phyloP scores from a whole-genome alignment of 2,888 invertebrate species.

The Scaptomyza parva region DNA sequence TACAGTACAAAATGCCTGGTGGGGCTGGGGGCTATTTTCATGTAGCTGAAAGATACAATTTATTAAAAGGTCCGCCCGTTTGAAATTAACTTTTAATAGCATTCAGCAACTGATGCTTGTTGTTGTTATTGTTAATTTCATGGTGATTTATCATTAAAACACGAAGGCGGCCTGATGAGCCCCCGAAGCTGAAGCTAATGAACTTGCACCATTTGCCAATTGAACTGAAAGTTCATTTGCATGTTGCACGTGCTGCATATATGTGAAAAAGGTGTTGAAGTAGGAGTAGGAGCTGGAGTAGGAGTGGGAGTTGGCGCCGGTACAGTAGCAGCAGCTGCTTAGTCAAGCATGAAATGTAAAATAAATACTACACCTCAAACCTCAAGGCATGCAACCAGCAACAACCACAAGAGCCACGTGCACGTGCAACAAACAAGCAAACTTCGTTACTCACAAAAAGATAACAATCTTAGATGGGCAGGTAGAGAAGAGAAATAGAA shows the following conservation, averaged over 20 bases:
- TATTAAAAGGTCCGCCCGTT: conserved; percentile 54
- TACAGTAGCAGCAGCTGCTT: conserved; percentile 12
- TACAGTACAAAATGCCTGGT: conserved; percentile 35
- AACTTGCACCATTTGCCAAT: conserved; percentile 43
- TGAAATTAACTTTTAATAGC: conserved; percentile 65
- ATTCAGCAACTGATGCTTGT: conserved; percentile 7
- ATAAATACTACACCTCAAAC: conserved; percentile 28
- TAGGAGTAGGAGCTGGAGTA: background rate
- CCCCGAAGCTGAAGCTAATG: conserved; percentile 47
- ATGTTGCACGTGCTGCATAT: conserved; percentile 40
- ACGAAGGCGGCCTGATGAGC: conserved; percentile 17
- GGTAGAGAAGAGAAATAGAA: conserved; percentile 20
- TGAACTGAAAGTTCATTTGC: conserved; percentile 31
- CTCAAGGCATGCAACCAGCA: background rate
- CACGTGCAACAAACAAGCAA: conserved; percentile 49
- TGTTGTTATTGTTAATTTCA: conserved; percentile 65
- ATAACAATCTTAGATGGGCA: conserved; percentile 46
- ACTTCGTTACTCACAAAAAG: conserved; percentile 16
- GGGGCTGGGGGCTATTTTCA: conserved; percentile 20
- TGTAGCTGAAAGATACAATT: conserved; percentile 47
- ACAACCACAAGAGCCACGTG: conserved; percentile 46
- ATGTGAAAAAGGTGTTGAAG: background rate
- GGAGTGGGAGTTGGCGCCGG: background rate
- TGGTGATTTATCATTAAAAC: conserved; percentile 60
- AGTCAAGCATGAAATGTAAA: conserved; percentile 39